Evolutionary conservation across 1,140 invertebrate genomes (phyloP).

Genomic region (Eufriesea mexicana): DNA sequence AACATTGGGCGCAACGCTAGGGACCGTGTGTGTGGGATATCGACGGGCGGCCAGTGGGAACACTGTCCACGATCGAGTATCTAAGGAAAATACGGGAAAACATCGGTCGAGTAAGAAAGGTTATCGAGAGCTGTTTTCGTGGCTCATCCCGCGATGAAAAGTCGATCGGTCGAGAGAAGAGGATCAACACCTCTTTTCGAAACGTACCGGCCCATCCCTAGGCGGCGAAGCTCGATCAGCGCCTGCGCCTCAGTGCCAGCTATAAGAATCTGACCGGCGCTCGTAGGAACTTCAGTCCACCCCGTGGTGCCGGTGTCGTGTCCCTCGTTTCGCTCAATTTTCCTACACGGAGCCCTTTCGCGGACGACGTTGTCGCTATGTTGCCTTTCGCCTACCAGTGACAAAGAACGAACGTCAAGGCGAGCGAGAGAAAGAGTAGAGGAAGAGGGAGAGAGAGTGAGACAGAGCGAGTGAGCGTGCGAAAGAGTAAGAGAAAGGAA

Average conservation of each 20-base stretch:
- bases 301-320: slow-evolving; percentile 55
- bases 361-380: slow-evolving; percentile 33
- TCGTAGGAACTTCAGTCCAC: slow-evolving; percentile 57
- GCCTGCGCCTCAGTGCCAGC: slow-evolving; percentile 48
- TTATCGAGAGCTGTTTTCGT: slow-evolving; percentile 30
- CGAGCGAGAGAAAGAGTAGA: not conserved
- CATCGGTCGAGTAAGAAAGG: not conserved
- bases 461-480: too few species aligned
- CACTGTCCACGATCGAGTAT: not conserved
- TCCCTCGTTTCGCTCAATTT: not conserved
- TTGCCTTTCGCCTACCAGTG: slow-evolving; percentile 28
- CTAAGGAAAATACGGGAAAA: not conserved
- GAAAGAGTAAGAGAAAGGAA: too few species aligned
- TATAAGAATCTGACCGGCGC: slow-evolving; percentile 53
- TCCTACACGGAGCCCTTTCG: not conserved
- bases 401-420: slow-evolving; percentile 1
- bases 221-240: slow-evolving; percentile 30
- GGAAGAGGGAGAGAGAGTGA: not conserved
- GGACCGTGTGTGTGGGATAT: not conserved
- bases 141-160: slow-evolving; percentile 51
- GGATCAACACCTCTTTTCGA: slow-evolving; percentile 64
- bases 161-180: slow-evolving; percentile 57
- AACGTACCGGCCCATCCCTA: slow-evolving; percentile 60
- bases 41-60: not conserved
- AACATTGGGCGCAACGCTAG: not conserved